These are phyloP conservation scores for Monopis laevigella DNA, from an alignment of 2,888 invertebrate genomes.

Conservation along the genomic window DNA sequence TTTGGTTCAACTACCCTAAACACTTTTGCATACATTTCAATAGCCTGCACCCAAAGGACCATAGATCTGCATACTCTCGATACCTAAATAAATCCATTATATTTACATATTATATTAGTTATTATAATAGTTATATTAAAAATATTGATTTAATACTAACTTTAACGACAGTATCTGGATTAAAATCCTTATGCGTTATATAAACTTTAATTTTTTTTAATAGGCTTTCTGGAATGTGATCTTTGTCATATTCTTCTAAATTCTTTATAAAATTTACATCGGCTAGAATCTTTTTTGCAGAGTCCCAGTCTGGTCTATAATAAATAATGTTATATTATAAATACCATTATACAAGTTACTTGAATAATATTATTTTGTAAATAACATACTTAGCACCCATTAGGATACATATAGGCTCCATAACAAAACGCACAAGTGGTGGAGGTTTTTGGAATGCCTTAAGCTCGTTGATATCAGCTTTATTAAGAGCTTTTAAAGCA, in stretches of 20 bases:
- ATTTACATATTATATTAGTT: neutral
- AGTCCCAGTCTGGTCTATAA: constrained; percentile 84
- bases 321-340: constrained; percentile 12
- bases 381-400: constrained; percentile 78
- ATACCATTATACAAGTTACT: neutral
- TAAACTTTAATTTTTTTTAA: constrained; percentile 85
- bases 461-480: constrained; percentile 90
- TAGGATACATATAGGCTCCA: constrained; percentile 91
- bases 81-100: constrained; percentile 26
- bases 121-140: neutral
- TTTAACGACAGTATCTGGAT: constrained; percentile 83
- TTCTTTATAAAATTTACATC: constrained; percentile 86
- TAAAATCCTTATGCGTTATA: constrained; percentile 86
- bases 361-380: neutral
- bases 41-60: constrained; percentile 92
- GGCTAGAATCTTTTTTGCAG: constrained; percentile 81
- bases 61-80: constrained; percentile 90
- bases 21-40: constrained; percentile 89
- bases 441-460: constrained; percentile 91
- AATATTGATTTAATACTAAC: constrained; percentile 32
- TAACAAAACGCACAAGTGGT: constrained; percentile 84
- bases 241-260: constrained; percentile 86
- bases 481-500: constrained; percentile 85
- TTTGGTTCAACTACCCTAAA: constrained; percentile 91
- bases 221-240: constrained; percentile 80